Base-by-base conservation (phyloP, 2,888 invertebrate genomes). In the Biston stratarius region DNA sequence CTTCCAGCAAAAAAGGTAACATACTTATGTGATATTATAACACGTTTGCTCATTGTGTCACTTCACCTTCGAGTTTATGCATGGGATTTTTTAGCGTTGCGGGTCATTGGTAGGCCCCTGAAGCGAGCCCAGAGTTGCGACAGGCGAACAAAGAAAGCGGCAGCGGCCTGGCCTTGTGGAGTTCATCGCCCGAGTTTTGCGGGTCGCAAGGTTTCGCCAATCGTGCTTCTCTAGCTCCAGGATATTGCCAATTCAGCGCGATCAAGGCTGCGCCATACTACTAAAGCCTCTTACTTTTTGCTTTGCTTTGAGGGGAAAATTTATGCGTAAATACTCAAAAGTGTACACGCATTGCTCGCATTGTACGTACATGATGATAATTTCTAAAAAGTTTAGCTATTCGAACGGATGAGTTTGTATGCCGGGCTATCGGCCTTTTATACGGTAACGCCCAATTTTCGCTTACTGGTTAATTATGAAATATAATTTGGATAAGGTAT, bases 121-220 rank as follows among this genome's bases (percentile, higher is more conserved):
- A 79, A 83, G 83, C 80, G 84, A 83, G 86, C 82, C 82, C 77
- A 68, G 77, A 67, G 87, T 91, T 92, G 90, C 92, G 90, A 91
- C 91, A 92, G 85, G 79, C 84, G 87, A 91, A 93, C 93, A 93
- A 94, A 94, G 94, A 94, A 94, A 93, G 94, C 92, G 87, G 85
- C 84, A 87, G 83, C 88, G 83, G 82, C 79, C 79, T 86, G 91
- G 92, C 93, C 94, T 93, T 93, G 91, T 82, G 75, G 88, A 88
- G 94, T 92, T 93, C 93, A 89, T 91, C 90, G 94, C 88, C 93
- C 93, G 93, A 92, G 84, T 92, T 94, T 90, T 88, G 92, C 92
- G 84, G 91, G 91, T 91, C 91, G 90, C 93, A 93, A 94, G 93
- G 93, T 94, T 94, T 93, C 91, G 91, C 93, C 93, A 93, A 89